Evolutionary conservation across 2,888 invertebrate species (phyloP).

Genomic region (Rhodophaea formosa): DNA sequence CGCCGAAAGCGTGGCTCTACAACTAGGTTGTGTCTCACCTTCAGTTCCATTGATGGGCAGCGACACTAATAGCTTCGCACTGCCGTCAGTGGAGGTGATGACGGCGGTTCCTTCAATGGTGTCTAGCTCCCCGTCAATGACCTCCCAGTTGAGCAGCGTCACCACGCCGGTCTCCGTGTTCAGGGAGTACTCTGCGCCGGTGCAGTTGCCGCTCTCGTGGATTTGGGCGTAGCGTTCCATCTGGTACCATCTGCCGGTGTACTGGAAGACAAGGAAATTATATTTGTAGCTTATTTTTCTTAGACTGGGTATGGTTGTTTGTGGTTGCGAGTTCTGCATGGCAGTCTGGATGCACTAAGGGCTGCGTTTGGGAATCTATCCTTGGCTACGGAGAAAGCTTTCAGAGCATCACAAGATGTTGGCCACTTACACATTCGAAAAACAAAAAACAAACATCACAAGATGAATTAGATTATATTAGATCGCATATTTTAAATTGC

Average conservation of each 20-base stretch:
- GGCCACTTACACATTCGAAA: too few species aligned
- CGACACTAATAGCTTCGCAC: conserved; percentile 49
- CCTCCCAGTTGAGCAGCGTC: conserved; percentile 60
- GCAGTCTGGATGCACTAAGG: too few species aligned
- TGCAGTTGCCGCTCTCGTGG: conserved; percentile 49
- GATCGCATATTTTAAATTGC: too few species aligned
- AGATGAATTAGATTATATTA: too few species aligned
- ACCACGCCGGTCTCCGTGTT: conserved; percentile 42
- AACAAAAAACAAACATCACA: too few species aligned
- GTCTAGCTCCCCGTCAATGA: conserved; percentile 46
- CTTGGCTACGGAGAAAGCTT: too few species aligned
- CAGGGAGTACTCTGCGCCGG: conserved; percentile 50
- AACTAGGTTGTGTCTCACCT: conserved; percentile 35
- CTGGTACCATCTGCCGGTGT: conserved; percentile 67
- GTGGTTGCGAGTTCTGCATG: too few species aligned
- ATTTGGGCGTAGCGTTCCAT: conserved; percentile 56
- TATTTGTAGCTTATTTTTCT: too few species aligned
- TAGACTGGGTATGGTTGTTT: too few species aligned
- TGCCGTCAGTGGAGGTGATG: conserved; percentile 41
- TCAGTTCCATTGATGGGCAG: conserved; percentile 43
- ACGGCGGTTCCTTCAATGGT: conserved; percentile 53
- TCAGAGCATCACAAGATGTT: too few species aligned
- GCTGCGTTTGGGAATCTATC: too few species aligned
- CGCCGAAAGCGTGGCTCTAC: too few species aligned
- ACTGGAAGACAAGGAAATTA: conserved; percentile 43